phyloP scores from a whole-genome alignment of 2,113 vertebrate species.

The Eublepharis macularius region DNA sequence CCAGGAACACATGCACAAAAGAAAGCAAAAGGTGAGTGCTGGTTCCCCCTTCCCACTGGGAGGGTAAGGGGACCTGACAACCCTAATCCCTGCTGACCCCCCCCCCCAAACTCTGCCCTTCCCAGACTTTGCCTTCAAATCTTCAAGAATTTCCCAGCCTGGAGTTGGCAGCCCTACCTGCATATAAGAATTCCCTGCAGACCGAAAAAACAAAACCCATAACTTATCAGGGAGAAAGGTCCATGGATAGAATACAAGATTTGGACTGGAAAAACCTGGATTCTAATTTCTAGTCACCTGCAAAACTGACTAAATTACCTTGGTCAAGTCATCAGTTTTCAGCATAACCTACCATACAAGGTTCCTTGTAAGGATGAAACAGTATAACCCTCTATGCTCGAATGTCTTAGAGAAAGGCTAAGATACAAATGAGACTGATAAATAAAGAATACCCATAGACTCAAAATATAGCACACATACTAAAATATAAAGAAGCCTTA shows the following conservation, averaged over 20 bases:
- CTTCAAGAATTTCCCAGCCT: too few relatives aligned
- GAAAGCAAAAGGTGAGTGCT: too few relatives aligned
- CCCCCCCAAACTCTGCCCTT: too few relatives aligned
- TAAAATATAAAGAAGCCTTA: conserved; percentile 2
- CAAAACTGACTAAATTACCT: neutral
- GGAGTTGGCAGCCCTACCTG: too few relatives aligned
- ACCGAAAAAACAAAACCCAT: neutral
- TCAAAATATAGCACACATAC: neutral
- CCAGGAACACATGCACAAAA: too few relatives aligned
- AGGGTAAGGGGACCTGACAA: too few relatives aligned
- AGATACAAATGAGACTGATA: neutral
- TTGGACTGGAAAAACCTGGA: neutral
- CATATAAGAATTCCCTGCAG: too few relatives aligned
- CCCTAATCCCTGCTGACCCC: too few relatives aligned
- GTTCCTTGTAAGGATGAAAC: neutral
- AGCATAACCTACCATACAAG: neutral
- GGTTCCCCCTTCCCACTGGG: too few relatives aligned
- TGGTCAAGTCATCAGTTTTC: neutral
- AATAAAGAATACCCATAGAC: neutral
- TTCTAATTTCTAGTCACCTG: neutral
- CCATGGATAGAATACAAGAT: neutral
- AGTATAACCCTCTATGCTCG: too few relatives aligned
- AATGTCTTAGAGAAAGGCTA: neutral
- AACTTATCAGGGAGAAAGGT: neutral
- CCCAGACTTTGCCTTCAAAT: too few relatives aligned